Evolutionary conservation across 1,140 invertebrate genomes (phyloP), one percentile per base, ranked within the genome.

Genomic region (Pemphigus obesinymphae): DNA sequence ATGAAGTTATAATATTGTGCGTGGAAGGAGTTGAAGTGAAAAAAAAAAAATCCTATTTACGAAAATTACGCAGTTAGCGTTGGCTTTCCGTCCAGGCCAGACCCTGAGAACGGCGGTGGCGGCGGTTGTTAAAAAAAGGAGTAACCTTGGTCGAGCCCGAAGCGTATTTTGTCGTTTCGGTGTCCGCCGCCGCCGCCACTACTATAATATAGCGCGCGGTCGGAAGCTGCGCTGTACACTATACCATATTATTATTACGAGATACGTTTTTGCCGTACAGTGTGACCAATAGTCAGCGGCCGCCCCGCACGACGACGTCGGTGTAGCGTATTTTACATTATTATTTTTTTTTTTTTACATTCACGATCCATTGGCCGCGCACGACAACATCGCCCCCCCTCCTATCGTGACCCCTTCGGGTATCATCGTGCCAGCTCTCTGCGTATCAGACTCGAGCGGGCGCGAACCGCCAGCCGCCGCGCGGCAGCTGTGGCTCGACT

Each of bases 91-190:
- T 20, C 8, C 70, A 48, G 43, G 26, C 15, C 20, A 31, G 43
- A 50, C 70, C 70, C 70, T 73, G 26, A 50, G 70, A 31, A 50
- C 29, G 7, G 17, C 26, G 70, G 7, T 20, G 26, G 66, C 17
- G 29, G 29, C 70, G 6, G 34, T 40, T 10, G 34, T 68, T 13
- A n/a, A 31, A 63, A 29, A 31, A 20, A 37, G n/a, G 20, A 61
- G 23, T 61, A 80, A 80, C 76, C 76, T 80, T 80, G 76, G 53
- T 43, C 26, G 76, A 45, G 76, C 34, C 53, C 55, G 13, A 61
- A 80, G 37, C 76, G 55, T 73, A 80, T 76, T 76, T 76, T 23
- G 55, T 63, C 37, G 34, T 40, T 73, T 11, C 23, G 45, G n/a
- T 61, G 53, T 40, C 20, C 50, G 37, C 50, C 23, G 29, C 31